Percentiles rank a stretch among this genome's conserved stretches.
These are phyloP conservation scores for Calliopsis andreniformis DNA, from an alignment of 1,140 invertebrate genomes.

Conservation along the genomic window DNA sequence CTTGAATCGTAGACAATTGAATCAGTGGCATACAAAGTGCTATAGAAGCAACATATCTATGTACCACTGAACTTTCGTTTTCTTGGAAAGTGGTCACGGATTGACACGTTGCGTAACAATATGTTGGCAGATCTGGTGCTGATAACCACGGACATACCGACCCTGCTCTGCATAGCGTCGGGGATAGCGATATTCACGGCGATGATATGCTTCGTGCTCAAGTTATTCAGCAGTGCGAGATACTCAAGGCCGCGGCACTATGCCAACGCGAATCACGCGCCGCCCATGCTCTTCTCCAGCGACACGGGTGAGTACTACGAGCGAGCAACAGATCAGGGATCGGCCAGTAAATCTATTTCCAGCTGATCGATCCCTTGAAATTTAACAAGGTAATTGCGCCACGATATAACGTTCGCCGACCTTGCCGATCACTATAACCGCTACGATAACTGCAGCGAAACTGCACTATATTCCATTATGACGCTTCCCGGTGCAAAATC, in stretches of 20 bases:
- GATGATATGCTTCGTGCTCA: conserved; percentile 92
- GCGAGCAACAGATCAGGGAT: not conserved
- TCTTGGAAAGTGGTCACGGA: not conserved
- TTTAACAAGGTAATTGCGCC: not conserved
- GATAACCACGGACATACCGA: conserved; percentile 91
- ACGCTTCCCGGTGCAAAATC: conserved; percentile 1
- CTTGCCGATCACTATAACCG: not conserved
- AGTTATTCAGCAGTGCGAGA: conserved; percentile 87
- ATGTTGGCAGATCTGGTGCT: conserved; percentile 87
- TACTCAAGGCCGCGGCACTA: conserved; percentile 88
- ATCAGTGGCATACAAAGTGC: no score
- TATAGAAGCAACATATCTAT: no score
- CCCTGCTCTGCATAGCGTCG: conserved; percentile 89
- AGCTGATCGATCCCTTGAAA: not conserved
- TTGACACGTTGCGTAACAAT: conserved; percentile 27
- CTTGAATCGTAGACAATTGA: no score
- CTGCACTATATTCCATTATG: not conserved
- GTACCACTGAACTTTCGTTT: not conserved
- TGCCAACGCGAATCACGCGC: conserved; percentile 90
- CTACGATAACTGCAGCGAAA: not conserved
- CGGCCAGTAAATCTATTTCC: not conserved
- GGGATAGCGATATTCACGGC: conserved; percentile 91
- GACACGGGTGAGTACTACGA: conserved; percentile 85
- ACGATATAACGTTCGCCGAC: not conserved
- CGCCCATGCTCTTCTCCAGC: conserved; percentile 91